These are phyloP conservation scores for Limonius californicus DNA, from an alignment of 1,140 invertebrate genomes.

Conservation along the genomic window DNA sequence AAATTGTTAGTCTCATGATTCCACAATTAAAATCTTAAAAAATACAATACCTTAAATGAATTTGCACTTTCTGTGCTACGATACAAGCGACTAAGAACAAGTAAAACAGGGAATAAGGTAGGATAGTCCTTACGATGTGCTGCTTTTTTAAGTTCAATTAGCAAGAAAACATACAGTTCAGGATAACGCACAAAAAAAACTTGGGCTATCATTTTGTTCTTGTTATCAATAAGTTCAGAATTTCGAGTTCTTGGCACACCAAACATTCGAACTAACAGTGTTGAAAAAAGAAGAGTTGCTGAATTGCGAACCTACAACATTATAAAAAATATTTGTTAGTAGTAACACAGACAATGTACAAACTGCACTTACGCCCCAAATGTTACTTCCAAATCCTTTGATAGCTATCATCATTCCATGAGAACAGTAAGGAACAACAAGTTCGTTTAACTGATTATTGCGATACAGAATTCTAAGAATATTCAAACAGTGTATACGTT, in stretches of 20 bases:
- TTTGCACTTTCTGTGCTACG: slow-evolving; percentile 46
- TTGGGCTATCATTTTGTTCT: slow-evolving; percentile 73
- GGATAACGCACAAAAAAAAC: slow-evolving; percentile 87
- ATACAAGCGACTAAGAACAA: slow-evolving; percentile 76
- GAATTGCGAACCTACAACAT: slow-evolving; percentile 73
- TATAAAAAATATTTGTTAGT: slow-evolving; percentile 19
- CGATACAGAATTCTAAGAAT: slow-evolving; percentile 77
- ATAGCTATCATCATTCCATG: slow-evolving; percentile 71
- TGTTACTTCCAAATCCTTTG: slow-evolving; percentile 64
- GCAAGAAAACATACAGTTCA: slow-evolving; percentile 71
- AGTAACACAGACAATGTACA: no score
- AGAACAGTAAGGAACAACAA: slow-evolving; percentile 67
- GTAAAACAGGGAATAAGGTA: slow-evolving; percentile 70
- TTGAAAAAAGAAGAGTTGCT: slow-evolving; percentile 77
- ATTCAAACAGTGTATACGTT: slow-evolving; percentile 78
- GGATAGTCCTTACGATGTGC: slow-evolving; percentile 43
- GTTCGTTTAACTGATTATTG: slow-evolving; percentile 70
- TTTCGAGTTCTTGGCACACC: slow-evolving; percentile 77
- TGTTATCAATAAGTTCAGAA: slow-evolving; percentile 64
- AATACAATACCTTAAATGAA: no score
- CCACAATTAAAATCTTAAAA: no score
- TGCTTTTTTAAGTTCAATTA: slow-evolving; percentile 58
- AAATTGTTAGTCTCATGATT: no score
- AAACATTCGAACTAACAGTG: slow-evolving; percentile 85
- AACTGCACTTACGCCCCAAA: slow-evolving; percentile 69